A percentile compares a stretch with the other conserved stretches of the same genome.
These are phyloP conservation scores for Cheilosia soror DNA, from an alignment of 2,888 invertebrate species.

Conservation along the genomic window DNA sequence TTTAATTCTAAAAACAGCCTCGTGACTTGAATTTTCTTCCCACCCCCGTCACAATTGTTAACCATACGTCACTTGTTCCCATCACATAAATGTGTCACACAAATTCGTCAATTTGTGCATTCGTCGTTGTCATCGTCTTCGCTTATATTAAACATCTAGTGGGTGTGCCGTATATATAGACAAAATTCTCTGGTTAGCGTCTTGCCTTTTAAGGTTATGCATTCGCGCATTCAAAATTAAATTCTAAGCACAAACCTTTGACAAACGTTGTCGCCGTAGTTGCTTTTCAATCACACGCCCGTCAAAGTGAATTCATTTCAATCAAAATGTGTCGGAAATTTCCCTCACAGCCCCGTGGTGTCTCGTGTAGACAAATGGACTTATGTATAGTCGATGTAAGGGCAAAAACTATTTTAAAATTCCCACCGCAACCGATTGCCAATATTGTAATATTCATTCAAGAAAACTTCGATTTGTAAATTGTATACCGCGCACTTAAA, in stretches of 20 bases:
- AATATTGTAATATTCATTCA: conserved; percentile 62
- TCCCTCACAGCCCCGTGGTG: conserved; percentile 19
- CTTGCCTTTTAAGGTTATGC: conserved; percentile 29
- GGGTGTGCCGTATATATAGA: conserved; percentile 50
- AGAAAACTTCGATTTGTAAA: conserved; percentile 54
- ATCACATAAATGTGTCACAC: conserved; percentile 33
- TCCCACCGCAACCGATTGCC: conserved; percentile 46
- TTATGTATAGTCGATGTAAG: not conserved
- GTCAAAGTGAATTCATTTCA: conserved; percentile 64
- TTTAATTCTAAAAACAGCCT: not conserved
- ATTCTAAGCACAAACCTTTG: conserved; percentile 68
- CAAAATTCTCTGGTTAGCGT: not conserved
- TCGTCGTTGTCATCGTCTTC: not conserved
- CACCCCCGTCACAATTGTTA: conserved; percentile 18
- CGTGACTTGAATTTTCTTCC: conserved; percentile 14
- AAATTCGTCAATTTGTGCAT: conserved; percentile 39
- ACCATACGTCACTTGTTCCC: not conserved
- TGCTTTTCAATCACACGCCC: conserved; percentile 54
- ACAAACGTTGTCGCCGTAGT: conserved; percentile 45
- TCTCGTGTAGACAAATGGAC: not conserved
- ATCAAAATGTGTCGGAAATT: conserved; percentile 64
- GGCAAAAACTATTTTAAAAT: conserved; percentile 37
- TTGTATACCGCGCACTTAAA: conserved; percentile 45
- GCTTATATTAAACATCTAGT: conserved; percentile 49
- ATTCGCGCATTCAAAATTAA: conserved; percentile 27